These are phyloP conservation scores for Noturus placidus DNA, from an alignment of 2,113 vertebrate genomes.

Conservation along the genomic window DNA sequence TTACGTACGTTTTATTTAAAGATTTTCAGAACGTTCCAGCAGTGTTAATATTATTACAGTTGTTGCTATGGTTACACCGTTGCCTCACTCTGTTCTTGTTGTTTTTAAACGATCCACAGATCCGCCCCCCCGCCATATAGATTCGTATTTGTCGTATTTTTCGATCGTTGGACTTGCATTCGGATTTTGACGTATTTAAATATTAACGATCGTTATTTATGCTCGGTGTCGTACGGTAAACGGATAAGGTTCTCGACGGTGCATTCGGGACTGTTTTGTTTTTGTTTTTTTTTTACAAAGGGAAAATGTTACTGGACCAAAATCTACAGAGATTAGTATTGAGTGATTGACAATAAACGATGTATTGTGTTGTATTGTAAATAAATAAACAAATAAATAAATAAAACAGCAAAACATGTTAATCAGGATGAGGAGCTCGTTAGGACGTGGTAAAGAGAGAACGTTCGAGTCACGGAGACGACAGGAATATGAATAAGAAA, in stretches of 20 bases:
- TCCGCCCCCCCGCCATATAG: too few relatives aligned
- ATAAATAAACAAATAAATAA: too few relatives aligned
- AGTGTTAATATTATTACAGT: not conserved
- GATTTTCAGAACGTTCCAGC: too few relatives aligned
- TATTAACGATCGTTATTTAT: not conserved
- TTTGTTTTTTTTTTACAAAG: not conserved
- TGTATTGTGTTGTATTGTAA: not conserved
- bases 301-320: conserved; percentile 1
- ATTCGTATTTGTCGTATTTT: not conserved
- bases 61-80: not conserved
- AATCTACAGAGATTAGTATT: not conserved
- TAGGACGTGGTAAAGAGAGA: too few relatives aligned
- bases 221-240: not conserved
- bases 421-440: not conserved
- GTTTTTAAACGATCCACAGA: too few relatives aligned
- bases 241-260: not conserved
- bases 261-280: not conserved
- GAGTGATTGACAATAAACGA: not conserved
- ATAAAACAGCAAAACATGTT: not conserved
- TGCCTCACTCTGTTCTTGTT: too few relatives aligned
- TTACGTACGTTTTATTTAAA: not conserved
- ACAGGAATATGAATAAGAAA: not conserved
- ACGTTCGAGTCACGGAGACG: not conserved
- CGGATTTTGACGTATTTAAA: not conserved
- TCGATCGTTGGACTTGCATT: not conserved